phyloP scores from a whole-genome alignment of 2,113 vertebrate species.

The Seriola aureovittata region DNA sequence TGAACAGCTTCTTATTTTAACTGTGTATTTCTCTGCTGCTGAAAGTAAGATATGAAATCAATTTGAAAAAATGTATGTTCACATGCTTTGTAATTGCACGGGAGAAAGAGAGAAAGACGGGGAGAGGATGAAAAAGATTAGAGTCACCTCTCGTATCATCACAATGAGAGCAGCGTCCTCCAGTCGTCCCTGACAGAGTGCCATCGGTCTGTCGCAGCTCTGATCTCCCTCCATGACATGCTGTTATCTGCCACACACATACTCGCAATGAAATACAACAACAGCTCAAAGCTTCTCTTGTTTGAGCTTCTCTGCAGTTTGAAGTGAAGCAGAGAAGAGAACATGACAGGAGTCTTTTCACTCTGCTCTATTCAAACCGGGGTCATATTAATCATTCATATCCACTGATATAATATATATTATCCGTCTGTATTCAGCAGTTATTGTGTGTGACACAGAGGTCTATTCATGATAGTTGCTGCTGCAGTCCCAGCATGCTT shows the following conservation, averaged over 20 bases:
- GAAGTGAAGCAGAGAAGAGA: constrained; percentile 9
- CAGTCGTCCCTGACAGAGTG: constrained; percentile 56
- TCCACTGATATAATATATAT: constrained; percentile 2
- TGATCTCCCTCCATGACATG: constrained; percentile 19
- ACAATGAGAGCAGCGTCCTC: constrained; percentile 53
- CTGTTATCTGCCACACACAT: constrained; percentile 54
- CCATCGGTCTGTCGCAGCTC: constrained; percentile 27
- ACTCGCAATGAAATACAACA: constrained; percentile 16
- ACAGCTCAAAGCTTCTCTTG: neutral
- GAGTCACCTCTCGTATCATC: constrained; percentile 73
- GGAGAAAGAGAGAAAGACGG: constrained; percentile 14
- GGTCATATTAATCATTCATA: constrained; percentile 29
- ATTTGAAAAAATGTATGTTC: neutral
- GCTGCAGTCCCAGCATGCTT: constrained; percentile 78
- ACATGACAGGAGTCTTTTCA: neutral
- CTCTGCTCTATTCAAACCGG: constrained; percentile 60
- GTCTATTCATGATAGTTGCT: constrained; percentile 26
- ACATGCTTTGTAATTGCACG: constrained; percentile 2
- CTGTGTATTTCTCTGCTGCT: constrained; percentile 77
- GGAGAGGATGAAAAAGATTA: constrained; percentile 45
- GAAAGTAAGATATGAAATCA: neutral
- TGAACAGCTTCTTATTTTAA: constrained; percentile 20
- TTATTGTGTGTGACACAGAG: constrained; percentile 42
- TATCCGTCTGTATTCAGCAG: constrained; percentile 22
- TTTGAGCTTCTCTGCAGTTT: constrained; percentile 15